Evolutionary conservation across 92 coral and sea anemone genomes (phyloP).

Genomic region (Hydrozoanthus gracilis): DNA sequence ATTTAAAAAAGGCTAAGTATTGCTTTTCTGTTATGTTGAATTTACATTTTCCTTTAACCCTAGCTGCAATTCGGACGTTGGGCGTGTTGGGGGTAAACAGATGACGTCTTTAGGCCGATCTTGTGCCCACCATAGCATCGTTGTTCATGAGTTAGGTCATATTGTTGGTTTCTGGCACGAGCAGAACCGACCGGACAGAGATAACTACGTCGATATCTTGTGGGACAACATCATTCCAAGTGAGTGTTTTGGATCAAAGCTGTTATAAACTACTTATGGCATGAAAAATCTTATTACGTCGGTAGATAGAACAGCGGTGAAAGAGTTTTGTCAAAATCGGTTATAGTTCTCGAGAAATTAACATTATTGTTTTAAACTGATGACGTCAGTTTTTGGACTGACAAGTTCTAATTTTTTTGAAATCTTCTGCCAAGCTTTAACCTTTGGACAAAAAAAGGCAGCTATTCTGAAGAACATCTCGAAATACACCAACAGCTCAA

Average conservation of each 20-base stretch:
- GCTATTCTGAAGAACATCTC: too few relatives aligned
- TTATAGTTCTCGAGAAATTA: too few relatives aligned
- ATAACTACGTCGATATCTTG: neutral
- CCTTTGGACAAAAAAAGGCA: too few relatives aligned
- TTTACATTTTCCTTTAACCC: neutral
- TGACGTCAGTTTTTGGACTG: too few relatives aligned
- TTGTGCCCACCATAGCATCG: constrained; percentile 91
- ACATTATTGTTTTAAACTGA: too few relatives aligned
- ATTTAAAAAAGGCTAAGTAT: too few relatives aligned
- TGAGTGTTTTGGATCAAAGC: neutral
- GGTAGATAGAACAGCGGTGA: neutral
- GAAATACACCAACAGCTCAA: too few relatives aligned
- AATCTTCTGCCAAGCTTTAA: too few relatives aligned
- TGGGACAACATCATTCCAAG: constrained; percentile 16
- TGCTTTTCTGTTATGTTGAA: too few relatives aligned
- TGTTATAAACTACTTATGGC: neutral
- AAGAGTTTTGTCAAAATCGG: neutral
- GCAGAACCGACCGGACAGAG: constrained; percentile 20
- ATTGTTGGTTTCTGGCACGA: constrained; percentile 95
- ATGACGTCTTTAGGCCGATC: constrained; percentile 95
- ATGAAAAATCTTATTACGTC: neutral
- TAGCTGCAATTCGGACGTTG: constrained; percentile 92
- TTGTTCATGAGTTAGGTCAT: constrained; percentile 95
- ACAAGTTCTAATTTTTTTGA: too few relatives aligned
- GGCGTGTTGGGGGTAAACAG: constrained; percentile 90